Percentiles rank a stretch among this genome's conserved stretches.
phyloP scores from a whole-genome alignment of 2,797 vertebrate species.

The Eremophila alpestris region DNA sequence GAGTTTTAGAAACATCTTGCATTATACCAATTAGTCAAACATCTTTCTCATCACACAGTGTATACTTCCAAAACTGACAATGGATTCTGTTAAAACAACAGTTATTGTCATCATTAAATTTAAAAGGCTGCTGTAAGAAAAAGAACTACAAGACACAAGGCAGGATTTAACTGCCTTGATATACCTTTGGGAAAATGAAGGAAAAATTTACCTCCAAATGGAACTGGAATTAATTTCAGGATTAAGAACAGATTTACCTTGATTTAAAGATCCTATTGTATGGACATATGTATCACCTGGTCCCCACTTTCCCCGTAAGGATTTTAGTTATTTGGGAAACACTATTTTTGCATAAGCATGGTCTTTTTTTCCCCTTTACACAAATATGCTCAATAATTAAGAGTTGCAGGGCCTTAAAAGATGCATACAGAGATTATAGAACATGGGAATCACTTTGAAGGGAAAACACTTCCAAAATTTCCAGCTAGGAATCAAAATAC shows the following conservation, averaged over 20 bases:
- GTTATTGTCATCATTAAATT: background rate
- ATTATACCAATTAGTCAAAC: background rate
- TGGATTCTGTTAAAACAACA: background rate
- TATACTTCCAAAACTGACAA: background rate
- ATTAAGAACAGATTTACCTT: background rate
- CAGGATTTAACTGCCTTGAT: background rate
- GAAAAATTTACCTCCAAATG: background rate
- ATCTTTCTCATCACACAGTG: background rate
- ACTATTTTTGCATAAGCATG: background rate
- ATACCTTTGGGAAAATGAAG: background rate
- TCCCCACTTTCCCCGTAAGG: background rate
- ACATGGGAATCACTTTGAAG: background rate
- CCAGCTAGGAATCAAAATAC: background rate
- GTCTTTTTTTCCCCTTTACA: accelerated
- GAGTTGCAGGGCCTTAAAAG: background rate
- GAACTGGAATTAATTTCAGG: background rate
- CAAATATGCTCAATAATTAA: background rate
- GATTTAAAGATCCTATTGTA: background rate
- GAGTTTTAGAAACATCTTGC: background rate
- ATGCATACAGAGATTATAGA: background rate
- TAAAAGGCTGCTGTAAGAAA: background rate
- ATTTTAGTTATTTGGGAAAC: background rate
- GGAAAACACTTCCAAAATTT: background rate
- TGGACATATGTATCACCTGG: background rate
- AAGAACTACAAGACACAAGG: background rate